Conservation (phyloP, 2,797 vertebrate species). For the Heterohyrax brucei region DNA sequence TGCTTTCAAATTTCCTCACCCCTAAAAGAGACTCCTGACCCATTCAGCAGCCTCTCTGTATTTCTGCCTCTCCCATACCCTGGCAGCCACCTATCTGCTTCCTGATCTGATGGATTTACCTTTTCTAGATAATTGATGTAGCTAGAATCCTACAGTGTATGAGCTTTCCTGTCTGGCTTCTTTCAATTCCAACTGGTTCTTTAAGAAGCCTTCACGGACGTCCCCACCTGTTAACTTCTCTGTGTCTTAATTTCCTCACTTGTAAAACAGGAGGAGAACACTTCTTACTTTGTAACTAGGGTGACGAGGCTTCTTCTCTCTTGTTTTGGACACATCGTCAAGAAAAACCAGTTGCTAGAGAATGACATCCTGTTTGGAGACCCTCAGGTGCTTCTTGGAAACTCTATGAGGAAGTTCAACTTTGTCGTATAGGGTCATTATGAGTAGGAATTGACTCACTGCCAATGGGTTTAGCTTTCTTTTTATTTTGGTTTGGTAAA, state of each 20-base stretch:
- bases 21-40: background rate
- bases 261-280: background rate
- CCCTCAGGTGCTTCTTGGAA: too few relatives aligned
- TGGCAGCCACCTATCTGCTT: background rate
- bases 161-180: background rate
- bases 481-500: too few relatives aligned
- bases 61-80: fast-evolving
- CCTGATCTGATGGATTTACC: background rate
- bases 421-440: too few relatives aligned
- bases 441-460: too few relatives aligned
- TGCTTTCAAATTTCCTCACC: background rate
- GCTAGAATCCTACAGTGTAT: fast-evolving
- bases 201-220: fast-evolving
- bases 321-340: too few relatives aligned
- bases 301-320: background rate
- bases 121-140: background rate
- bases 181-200: background rate
- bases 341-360: too few relatives aligned
- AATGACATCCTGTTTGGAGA: too few relatives aligned
- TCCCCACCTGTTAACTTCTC: background rate
- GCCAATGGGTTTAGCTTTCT: too few relatives aligned
- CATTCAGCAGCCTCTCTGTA: fast-evolving
- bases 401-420: too few relatives aligned
- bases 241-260: background rate
- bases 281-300: background rate